Base-by-base conservation (phyloP, 2,888 invertebrate genomes). In the Hemaris fuciformis region DNA sequence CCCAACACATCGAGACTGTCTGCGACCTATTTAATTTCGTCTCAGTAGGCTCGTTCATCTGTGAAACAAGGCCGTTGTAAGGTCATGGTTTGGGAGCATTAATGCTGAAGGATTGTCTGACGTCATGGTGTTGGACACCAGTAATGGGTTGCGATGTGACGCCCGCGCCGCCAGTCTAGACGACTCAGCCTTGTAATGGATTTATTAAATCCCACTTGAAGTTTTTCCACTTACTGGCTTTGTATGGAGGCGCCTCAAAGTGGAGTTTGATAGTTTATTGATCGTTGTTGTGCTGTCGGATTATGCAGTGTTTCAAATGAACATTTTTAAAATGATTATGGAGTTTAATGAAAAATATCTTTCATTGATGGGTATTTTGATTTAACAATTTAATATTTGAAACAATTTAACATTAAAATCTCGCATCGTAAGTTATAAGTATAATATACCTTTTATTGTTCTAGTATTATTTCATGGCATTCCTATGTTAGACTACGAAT, bases 81-180 rank as follows among this genome's bases (percentile, higher is more conserved):
- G 60, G 58, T 61, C 57, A 61, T 46, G 62, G 61, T 56, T 42
- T n/a, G 41, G 43, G 45, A 66, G 66, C 61, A 64, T 66, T 38
- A 38, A 38, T 38, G 65, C 62, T n/a, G 62, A 65, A 56, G 62
- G 61, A 62, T 63, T 53, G 41, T 53, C 53, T 65, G 62, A 71
- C 70, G 72, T 72, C 74, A 72, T 62, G 64, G 58, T 64, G 66
- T 71, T 66, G 65, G 63, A 67, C 66, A 64, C 64, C 69, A 56
- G 25, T 66, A 62, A 65, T 64, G 62, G 48, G 41, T 60, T 63
- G 59, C 59, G 66, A 62, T 56, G 59, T 59, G 61, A 59, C 57
- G 38, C 60, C 65, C 61, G 70, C 64, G 74, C 70, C 70, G 68
- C 63, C 75, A 18, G 60, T 77, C 79, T 79, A 76, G 77, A 79